Evolutionary conservation across 2,797 vertebrate genomes (phyloP), one percentile per base, ranked within the genome.

Genomic region (Crax fasciolata): DNA sequence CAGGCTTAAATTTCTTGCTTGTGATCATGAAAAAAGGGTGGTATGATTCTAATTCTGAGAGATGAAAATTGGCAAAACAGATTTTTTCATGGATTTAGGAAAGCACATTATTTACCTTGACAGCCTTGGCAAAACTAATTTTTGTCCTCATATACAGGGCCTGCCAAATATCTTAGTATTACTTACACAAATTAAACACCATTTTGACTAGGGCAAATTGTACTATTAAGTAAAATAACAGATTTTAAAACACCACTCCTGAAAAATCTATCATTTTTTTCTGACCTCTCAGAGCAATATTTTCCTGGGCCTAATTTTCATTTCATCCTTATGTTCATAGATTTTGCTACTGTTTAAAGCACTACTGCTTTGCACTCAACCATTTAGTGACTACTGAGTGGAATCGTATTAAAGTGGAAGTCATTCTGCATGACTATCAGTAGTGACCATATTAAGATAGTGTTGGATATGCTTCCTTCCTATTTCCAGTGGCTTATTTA

Each of bases 271-370:
- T 57, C 9, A 17, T 73, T 82, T 23, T 59, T 55, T 90, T 89
- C 41, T 54, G 52, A 43, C 3, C 3, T 49, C 20, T 9, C 24
- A 87, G 24, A 82, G 6, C 4, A 74, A 11, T 23, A 8, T 16
- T 91, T 91, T 84, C 28, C 32, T 51, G 73, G 44, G 49, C 12
- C 38, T 84, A 57, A 52, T 90, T 86, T 94, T 77, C 20, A 67
- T n/a, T 20, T 79, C 15, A 71, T 73, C 48, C 43, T 63, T 82
- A 63, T 10, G 46, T 74, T 74, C 87, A 67, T 71, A 72, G 52
- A 48, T 57, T 91, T 83, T 91, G 25, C 23, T 80, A 54, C 67
- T 92, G 48, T 68, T 72, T 84, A 89, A 77, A 87, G 41, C 35
- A 67, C 32, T 63, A 5, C 28, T 73, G 28, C 28, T 84, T 67